Conservation (phyloP, 2,113 vertebrate genomes). For the Lipophrys pholis region DNA sequence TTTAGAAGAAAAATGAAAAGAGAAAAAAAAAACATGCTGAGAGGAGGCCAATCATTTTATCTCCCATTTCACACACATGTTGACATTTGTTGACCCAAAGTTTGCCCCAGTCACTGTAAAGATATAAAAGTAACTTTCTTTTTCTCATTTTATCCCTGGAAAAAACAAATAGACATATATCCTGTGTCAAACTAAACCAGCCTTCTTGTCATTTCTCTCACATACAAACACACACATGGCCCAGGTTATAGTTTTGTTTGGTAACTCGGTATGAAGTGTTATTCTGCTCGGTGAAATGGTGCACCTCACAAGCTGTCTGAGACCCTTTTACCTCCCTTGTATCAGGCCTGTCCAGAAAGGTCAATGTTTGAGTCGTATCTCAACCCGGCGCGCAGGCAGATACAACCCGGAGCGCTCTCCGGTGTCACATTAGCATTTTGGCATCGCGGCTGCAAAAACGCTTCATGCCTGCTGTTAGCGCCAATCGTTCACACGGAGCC, state of each 20-base stretch:
- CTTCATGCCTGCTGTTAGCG: constrained; percentile 36
- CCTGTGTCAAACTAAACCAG: constrained; percentile 3
- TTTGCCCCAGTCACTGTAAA: too few relatives aligned
- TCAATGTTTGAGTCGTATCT: constrained; percentile 27
- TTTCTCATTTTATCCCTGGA: background rate
- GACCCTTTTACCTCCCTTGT: constrained; percentile 3
- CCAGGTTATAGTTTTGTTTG: constrained; percentile 9
- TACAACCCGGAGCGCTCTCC: background rate
- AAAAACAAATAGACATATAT: background rate
- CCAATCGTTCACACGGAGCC: constrained; percentile 13
- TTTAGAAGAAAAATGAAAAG: too few relatives aligned
- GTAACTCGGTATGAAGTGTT: constrained; percentile 44
- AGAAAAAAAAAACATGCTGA: too few relatives aligned
- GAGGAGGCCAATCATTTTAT: too few relatives aligned
- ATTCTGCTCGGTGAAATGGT: constrained; percentile 23
- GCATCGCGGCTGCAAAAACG: constrained; percentile 23
- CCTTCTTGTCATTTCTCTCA: background rate
- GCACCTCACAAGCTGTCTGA: constrained; percentile 11
- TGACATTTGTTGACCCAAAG: too few relatives aligned
- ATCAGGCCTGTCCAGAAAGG: constrained; percentile 45
- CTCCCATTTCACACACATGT: too few relatives aligned
- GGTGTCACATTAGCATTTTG: constrained; percentile 32
- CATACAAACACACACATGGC: background rate
- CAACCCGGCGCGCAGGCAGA: constrained; percentile 2
- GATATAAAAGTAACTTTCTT: background rate